Conservation (phyloP, 1,140 invertebrate genomes). For the Rhizoglyphus robini region DNA sequence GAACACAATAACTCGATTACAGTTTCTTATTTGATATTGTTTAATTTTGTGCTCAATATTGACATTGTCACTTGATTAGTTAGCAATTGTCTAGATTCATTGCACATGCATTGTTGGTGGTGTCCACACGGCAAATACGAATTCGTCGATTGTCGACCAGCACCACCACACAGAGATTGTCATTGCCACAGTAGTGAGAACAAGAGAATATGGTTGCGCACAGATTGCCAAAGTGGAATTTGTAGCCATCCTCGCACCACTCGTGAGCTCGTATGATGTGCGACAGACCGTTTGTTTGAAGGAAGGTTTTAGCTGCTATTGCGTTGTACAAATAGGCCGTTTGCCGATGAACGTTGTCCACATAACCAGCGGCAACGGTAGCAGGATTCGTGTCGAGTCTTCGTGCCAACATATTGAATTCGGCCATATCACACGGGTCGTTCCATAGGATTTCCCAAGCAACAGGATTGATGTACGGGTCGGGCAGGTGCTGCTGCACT, state of each 20-base stretch:
- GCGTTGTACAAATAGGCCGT: constrained; percentile 55
- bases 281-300: constrained; percentile 46
- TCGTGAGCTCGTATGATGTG: constrained; percentile 58
- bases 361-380: constrained; percentile 43
- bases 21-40: too few relatives aligned
- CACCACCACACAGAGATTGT: constrained; percentile 51
- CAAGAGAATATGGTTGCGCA: constrained; percentile 50
- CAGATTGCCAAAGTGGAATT: constrained; percentile 43
- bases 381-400: neutral
- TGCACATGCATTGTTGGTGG: constrained; percentile 29
- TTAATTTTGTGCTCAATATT: too few relatives aligned
- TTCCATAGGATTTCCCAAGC: too few relatives aligned
- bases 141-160: constrained; percentile 43
- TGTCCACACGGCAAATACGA: constrained; percentile 43
- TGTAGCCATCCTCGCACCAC: constrained; percentile 36
- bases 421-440: constrained; percentile 44
- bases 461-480: too few relatives aligned
- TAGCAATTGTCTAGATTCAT: too few relatives aligned
- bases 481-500: constrained; percentile 45
- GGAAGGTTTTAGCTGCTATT: constrained; percentile 49
- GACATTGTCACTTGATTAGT: too few relatives aligned
- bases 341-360: too few relatives aligned
- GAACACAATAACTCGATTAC: too few relatives aligned
- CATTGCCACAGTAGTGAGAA: too few relatives aligned
- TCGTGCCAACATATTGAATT: constrained; percentile 19